Evolutionary conservation across 1,140 invertebrate genomes (phyloP), one percentile per base, ranked within the genome.

Genomic region (Bombus balteatus): DNA sequence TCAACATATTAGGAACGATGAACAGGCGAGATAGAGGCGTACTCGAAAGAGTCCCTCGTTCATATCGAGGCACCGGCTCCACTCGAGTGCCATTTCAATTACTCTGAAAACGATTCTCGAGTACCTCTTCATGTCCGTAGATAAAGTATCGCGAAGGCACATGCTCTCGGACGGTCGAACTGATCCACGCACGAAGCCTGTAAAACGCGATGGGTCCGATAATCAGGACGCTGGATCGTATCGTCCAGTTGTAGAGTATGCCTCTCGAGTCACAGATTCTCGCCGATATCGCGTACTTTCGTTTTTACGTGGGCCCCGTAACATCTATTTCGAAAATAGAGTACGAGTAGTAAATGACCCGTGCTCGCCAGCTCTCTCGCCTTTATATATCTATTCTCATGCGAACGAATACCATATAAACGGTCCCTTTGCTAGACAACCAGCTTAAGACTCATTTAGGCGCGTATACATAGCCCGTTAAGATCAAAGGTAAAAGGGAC

Each of bases 71-170:
- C 66, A 76, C 71, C 84, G 62, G 74, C 85, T 83, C 84, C 76
- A 32, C 85, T 87, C 88, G 85, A 87, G 88, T 84, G 81, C 88
- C 88, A 84, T 89, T 89, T 89, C 88, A 89, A 89, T 89, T 88
- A 89, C 82, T 83, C 86, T 89, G 88, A 87, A 89, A 89, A 89
- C 88, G 88, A 89, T 83, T 89, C 81, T 89, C 88, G 78, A 89
- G 88, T 89, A 83, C 62, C 88, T 89, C 88, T 89, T 89, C 88
- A 89, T 88, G 88, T 59, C 68, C 72, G 47, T 83, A 89, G 88
- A 89, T 89, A 89, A 89, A 87, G 81, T 89, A 87, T 89, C 88
- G 79, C 76, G 88, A 76, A 87, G 81, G 88, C 88, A 78, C 88
- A 87, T 89, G 85, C 77, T 87, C 85, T 66, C 39, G 37, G 77